Base-by-base conservation (phyloP, 1,140 invertebrate species). In the Frieseomelitta varia region DNA sequence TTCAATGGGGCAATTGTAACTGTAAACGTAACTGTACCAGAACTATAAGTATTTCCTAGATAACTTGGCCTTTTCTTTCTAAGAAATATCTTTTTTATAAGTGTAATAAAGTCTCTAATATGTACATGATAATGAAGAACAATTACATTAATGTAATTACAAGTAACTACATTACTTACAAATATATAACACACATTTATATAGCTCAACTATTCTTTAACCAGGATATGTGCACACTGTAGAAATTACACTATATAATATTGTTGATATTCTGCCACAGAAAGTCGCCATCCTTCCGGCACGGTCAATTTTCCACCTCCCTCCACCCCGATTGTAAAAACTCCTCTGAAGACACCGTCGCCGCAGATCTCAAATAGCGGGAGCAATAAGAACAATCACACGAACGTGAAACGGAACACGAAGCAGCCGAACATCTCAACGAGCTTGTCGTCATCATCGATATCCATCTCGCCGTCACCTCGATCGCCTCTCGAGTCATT, bases 221-320 rank as follows among this genome's bases (percentile, higher is more conserved):
- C 21, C 4, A 17, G 11, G 12, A 39, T 11, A 14, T 19, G 4
- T 19, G 10, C 10, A 39, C 21, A 12, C 11, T 55, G 34, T 11
- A 79, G 47, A 63, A 53, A 56, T 15, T 17, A 65, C 17, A 19
- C 15, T 30, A 65, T 10, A n/a, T 61, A 84, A 85, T 39, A 78
- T 24, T 56, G 21, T 77, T 67, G 58, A 56, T 85, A 76, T 88
- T 91, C 55, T 88, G 71, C 87, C 76, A 14, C 86, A 94, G 94
- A 95, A 90, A 93, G 92, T 89, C 91, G 94, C 58, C 94, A 94
- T 90, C 91, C 94, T 71, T 94, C 94, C 21, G 93, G 93, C 27
- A 90, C 91, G 56, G 88, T 90, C 14, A 93, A 90, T 84, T 91
- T 94, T 39, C 93, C 93, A 53, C 92, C 94, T 14, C 93, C 93